Conservation (phyloP, 2,888 invertebrate genomes). For the Cetonia aurata region DNA sequence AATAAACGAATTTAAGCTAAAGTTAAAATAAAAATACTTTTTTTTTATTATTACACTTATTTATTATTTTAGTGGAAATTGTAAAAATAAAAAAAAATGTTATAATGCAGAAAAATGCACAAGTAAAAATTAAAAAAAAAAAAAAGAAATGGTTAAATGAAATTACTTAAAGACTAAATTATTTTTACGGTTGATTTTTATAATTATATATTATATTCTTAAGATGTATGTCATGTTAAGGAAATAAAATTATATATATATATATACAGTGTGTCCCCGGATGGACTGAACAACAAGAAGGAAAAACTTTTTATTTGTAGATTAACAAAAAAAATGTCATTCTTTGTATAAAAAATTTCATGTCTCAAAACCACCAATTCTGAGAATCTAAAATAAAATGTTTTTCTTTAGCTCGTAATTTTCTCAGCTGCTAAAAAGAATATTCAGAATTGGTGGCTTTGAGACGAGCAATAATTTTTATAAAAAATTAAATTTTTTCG, state of each 20-base stretch:
- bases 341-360: too few species aligned
- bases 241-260: neutral
- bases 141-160: neutral
- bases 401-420: too few species aligned
- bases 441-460: too few species aligned
- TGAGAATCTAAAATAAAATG: too few species aligned
- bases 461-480: too few species aligned
- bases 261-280: too few species aligned
- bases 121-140: neutral
- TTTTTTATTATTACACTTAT: neutral
- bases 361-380: too few species aligned
- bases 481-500: too few species aligned
- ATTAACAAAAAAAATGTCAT: too few species aligned
- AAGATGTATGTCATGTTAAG: constrained; percentile 1
- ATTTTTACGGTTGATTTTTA: neutral
- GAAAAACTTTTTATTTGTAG: too few species aligned
- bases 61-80: neutral
- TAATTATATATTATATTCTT: neutral
- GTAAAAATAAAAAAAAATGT: neutral
- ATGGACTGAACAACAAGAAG: too few species aligned
- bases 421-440: too few species aligned
- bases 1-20: constrained; percentile 4
- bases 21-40: constrained; percentile 27
- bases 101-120: neutral
- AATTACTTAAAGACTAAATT: neutral